These are phyloP conservation scores for Xanthia icteritia DNA, from an alignment of 2,888 invertebrate genomes.

Conservation along the genomic window DNA sequence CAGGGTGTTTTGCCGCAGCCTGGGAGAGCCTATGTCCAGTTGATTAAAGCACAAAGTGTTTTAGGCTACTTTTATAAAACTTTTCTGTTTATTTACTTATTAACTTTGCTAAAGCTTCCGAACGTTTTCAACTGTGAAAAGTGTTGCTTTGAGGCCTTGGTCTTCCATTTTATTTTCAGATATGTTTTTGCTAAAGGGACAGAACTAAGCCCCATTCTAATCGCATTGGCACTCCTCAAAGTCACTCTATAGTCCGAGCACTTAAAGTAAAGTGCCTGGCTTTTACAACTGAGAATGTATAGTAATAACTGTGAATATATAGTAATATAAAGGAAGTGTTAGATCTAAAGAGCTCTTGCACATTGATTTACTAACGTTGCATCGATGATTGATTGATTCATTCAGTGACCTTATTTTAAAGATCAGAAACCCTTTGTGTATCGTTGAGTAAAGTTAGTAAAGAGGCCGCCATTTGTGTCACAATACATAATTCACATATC, in stretches of 20 bases:
- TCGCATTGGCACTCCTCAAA: constrained; percentile 62
- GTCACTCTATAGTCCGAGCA: constrained; percentile 49
- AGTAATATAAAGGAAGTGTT: constrained; percentile 21
- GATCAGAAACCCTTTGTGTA: constrained; percentile 15
- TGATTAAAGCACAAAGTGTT: background rate
- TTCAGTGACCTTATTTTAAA: constrained; percentile 26
- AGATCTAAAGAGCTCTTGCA: constrained; percentile 25
- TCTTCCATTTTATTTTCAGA: constrained; percentile 32
- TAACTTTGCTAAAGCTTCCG: constrained; percentile 10
- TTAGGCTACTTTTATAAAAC: background rate
- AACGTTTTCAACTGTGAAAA: constrained; percentile 26
- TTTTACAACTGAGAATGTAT: constrained; percentile 38
- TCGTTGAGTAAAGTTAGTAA: background rate
- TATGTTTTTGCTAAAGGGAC: constrained; percentile 25
- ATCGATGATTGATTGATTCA: constrained; percentile 25
- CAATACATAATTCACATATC: background rate
- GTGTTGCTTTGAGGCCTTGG: background rate
- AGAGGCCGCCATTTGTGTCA: too few species aligned
- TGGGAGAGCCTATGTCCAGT: too few species aligned
- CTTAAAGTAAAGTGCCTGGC: constrained; percentile 50
- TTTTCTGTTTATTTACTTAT: constrained; percentile 11
- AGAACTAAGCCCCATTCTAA: constrained; percentile 39
- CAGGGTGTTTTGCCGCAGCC: too few species aligned
- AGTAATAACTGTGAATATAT: background rate
- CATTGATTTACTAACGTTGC: constrained; percentile 24